Evolutionary conservation across 1,140 invertebrate species (phyloP).

Genomic region (Drosophila baimaii): DNA sequence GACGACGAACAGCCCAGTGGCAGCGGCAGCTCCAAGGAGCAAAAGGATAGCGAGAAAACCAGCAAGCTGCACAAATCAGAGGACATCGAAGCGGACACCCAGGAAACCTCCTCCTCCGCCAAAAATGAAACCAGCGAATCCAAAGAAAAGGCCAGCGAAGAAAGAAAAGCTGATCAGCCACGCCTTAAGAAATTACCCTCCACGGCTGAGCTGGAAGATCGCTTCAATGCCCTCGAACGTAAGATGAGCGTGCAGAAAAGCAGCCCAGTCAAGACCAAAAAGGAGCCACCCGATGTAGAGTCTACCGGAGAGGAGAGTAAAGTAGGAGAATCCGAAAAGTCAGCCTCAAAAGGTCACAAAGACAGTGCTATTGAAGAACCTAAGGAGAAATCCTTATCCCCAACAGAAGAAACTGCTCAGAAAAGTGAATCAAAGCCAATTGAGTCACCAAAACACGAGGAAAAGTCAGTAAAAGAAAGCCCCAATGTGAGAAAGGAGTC

Average conservation of each 20-base stretch:
- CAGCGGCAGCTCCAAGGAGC: slow-evolving; percentile 28
- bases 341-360: background rate
- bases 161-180: slow-evolving; percentile 22
- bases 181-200: slow-evolving; percentile 74
- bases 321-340: slow-evolving; percentile 4
- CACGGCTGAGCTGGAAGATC: slow-evolving; percentile 76
- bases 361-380: background rate
- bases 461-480: background rate
- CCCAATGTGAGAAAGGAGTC: background rate
- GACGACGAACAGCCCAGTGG: background rate
- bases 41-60: slow-evolving; percentile 35
- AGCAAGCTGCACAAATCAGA: slow-evolving; percentile 39
- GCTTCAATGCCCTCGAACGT: slow-evolving; percentile 74
- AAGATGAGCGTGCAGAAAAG: slow-evolving; percentile 68
- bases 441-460: slow-evolving; percentile 1
- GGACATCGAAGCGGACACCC: slow-evolving; percentile 27
- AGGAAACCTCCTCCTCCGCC: slow-evolving; percentile 14
- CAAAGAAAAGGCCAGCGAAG: slow-evolving; percentile 2
- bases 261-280: slow-evolving; percentile 64
- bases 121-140: slow-evolving; percentile 24
- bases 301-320: background rate
- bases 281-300: slow-evolving; percentile 70
- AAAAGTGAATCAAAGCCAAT: background rate
- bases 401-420: background rate
- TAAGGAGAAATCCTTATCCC: background rate